Percentiles rank a stretch among this genome's conserved stretches.
Conservation (phyloP, 2,797 vertebrate genomes). For the Microctenopoma steveboyesi region DNA sequence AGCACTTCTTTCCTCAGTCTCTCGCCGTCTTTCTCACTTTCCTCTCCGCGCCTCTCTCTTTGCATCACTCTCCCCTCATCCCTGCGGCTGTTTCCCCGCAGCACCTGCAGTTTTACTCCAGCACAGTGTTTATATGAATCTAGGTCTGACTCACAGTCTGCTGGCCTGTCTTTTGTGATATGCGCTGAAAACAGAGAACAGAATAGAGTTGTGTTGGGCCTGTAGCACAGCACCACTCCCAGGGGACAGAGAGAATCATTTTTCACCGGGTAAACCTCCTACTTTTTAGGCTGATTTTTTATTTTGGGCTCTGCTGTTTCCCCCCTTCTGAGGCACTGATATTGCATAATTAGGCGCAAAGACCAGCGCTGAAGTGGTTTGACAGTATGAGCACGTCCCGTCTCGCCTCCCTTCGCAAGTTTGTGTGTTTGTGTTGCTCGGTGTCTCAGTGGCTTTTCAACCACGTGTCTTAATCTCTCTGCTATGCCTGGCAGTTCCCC, state of each 20-base stretch:
- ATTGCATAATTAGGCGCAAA: constrained; percentile 77
- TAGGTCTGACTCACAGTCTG: constrained; percentile 71
- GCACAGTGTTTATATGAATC: constrained; percentile 69
- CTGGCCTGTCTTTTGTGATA: constrained; percentile 66
- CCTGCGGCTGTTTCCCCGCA: constrained; percentile 65
- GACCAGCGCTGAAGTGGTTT: constrained; percentile 71
- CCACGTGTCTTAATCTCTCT: constrained; percentile 70
- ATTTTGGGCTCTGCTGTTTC: constrained; percentile 64
- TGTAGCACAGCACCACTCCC: constrained; percentile 58
- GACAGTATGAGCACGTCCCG: constrained; percentile 80
- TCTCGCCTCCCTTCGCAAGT: constrained; percentile 69
- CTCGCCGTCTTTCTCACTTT: constrained; percentile 36
- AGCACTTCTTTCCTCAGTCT: constrained; percentile 39
- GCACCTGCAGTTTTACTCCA: constrained; percentile 66
- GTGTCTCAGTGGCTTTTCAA: constrained; percentile 65
- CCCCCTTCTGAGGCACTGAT: constrained; percentile 61
- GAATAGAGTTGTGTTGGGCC: constrained; percentile 58
- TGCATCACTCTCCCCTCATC: constrained; percentile 30
- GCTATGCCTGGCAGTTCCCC: constrained; percentile 62
- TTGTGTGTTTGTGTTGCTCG: constrained; percentile 63
- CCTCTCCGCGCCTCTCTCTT: constrained; percentile 28
- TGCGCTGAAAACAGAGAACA: constrained; percentile 52
- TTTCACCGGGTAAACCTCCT: constrained; percentile 71
- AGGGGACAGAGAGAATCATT: constrained; percentile 63
- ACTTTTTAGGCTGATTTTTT: constrained; percentile 71